Evolutionary conservation across 2,888 invertebrate species (phyloP).

Genomic region (Rhagonycha fulva): DNA sequence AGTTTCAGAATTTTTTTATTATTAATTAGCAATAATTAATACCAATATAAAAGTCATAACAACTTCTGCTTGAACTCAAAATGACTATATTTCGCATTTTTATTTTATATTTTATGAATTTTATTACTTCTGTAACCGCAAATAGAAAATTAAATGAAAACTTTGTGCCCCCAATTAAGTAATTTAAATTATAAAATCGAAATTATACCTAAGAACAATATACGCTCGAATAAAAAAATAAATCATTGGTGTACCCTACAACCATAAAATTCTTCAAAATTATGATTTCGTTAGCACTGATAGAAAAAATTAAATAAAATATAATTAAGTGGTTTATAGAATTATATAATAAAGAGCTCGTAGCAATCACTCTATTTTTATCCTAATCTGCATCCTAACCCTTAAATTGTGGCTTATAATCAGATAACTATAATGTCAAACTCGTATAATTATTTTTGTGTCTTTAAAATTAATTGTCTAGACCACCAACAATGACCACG

Average conservation of each 20-base stretch:
- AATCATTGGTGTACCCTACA: background rate
- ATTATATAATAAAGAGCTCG: background rate
- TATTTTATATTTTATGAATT: background rate
- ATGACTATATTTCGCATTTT: background rate
- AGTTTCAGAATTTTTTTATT: background rate
- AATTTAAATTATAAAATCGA: background rate
- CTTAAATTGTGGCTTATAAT: slow-evolving; percentile 12
- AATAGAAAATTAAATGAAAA: background rate
- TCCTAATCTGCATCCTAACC: slow-evolving; percentile 15
- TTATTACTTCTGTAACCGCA: background rate
- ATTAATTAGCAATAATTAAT: background rate
- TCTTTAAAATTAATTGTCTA: slow-evolving; percentile 29
- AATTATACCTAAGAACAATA: background rate
- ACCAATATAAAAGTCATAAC: background rate
- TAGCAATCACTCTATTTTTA: background rate
- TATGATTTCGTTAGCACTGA: background rate
- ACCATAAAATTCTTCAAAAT: background rate
- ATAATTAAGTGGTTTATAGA: background rate
- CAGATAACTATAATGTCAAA: slow-evolving; percentile 6
- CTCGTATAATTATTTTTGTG: slow-evolving; percentile 31
- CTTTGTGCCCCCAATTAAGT: background rate
- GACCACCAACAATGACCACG: slow-evolving; percentile 31
- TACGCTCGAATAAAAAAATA: background rate
- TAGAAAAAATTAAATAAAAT: background rate
- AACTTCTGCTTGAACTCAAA: background rate